Evolutionary conservation across 2,888 invertebrate genomes (phyloP), one percentile per base, ranked within the genome.

Genomic region (Watsonalla cultraria): DNA sequence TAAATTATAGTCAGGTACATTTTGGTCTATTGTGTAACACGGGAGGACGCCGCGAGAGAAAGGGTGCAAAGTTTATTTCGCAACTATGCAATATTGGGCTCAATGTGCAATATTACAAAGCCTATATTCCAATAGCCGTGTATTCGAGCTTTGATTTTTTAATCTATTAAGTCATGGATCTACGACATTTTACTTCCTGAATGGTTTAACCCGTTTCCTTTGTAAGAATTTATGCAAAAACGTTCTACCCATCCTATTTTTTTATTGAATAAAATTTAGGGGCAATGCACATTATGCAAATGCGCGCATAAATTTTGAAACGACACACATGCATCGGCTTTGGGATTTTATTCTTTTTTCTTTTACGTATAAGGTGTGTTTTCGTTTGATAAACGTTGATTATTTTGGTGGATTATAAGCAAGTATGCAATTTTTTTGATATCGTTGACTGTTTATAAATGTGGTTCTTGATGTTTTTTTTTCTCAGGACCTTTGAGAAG

Each of bases 1-100:
- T 91, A 91, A 91, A 91, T 91, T 91, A 91, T 83, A 90, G 87
- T 90, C 91, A 91, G 91, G 91, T 91, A 91, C 90, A 90, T 87
- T 89, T 86, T 82, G 78, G 74, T 78, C 76, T 86, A 88, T 90
- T 90, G 88, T 90, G 83, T 80, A 79, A 71, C 78, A 80, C 82
- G 67, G 64, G 68, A 65, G 76, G 80, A 81, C 72, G 67, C 59
- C 59, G 55, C 52, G 65, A 53, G 62, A 69, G 42, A 75, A 88
- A 84, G 54, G 78, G 61, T 60, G 62, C 71, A 85, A 72, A 57
- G 66, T 59, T 45, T 61, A 61, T 62, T 66, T 46, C 52, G 55
- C 52, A 53, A 60, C 57, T 67, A 61, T 54, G 65, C 76, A 33
- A 83, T 60, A 76, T 58, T 78, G 60, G 59, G 65, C 70, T 76